A percentile compares a stretch with the other conserved stretches of the same genome.
Conservation (phyloP, 2,797 vertebrate species). For the Heteromormyrus szaboi region DNA sequence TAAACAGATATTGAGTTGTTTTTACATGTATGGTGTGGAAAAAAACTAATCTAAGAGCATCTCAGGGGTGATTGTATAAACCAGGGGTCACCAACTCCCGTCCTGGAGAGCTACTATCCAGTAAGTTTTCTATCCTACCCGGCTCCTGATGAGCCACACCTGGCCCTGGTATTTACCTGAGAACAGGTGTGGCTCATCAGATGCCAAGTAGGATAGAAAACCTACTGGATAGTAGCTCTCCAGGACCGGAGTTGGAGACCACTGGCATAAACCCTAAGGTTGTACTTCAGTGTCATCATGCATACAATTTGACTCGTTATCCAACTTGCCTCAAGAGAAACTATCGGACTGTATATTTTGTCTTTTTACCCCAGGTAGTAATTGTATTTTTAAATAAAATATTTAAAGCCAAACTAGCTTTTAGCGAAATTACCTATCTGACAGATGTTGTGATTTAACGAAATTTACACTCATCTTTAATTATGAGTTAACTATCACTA, state of each 20-base stretch:
- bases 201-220: no score
- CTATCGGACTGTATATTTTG: neutral
- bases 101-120: no score
- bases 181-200: no score
- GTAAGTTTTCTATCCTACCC: no score
- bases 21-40: neutral
- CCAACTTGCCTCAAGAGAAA: neutral
- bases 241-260: no score
- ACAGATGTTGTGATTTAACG: neutral
- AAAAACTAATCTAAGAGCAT: neutral
- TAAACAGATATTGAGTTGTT: neutral
- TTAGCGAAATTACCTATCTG: neutral
- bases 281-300: neutral
- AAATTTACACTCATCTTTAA: neutral
- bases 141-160: no score
- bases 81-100: no score
- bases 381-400: neutral
- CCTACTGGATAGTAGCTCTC: no score
- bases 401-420: neutral
- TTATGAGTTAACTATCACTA: neutral
- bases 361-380: neutral
- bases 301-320: neutral
- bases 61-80: neutral
- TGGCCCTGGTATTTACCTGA: no score
- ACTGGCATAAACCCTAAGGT: neutral